Conservation (phyloP, 2,113 vertebrate species). For the Rutilus rutilus region DNA sequence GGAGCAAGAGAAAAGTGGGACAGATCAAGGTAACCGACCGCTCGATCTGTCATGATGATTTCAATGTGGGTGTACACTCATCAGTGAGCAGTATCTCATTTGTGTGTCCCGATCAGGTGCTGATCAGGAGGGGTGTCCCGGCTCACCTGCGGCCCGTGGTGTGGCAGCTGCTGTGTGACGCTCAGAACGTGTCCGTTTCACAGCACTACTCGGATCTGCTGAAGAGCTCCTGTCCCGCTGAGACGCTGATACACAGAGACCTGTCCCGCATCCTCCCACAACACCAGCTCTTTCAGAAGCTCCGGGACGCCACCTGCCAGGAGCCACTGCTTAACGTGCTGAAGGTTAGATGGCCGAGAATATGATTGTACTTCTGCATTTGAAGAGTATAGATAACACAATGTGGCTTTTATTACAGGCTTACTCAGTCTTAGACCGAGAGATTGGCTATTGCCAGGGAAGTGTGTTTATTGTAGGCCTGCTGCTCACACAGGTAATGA, state of each 20-base stretch:
- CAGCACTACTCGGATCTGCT: constrained; percentile 95
- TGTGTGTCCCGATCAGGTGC: constrained; percentile 76
- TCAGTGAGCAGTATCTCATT: neutral
- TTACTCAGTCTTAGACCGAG: constrained; percentile 95
- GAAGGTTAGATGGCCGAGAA: constrained; percentile 80
- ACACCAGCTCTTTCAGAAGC: constrained; percentile 92
- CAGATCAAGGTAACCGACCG: constrained; percentile 41
- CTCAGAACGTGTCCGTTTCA: constrained; percentile 93
- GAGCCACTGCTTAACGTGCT: constrained; percentile 98
- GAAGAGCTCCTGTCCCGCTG: constrained; percentile 95
- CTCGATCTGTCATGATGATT: neutral
- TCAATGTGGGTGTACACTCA: neutral
- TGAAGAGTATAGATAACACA: constrained; percentile 23
- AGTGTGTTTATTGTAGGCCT: constrained; percentile 96
- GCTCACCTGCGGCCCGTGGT: constrained; percentile 95
- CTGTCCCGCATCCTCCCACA: constrained; percentile 94
- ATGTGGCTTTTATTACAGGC: constrained; percentile 78
- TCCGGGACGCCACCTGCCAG: constrained; percentile 91
- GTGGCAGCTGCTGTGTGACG: constrained; percentile 93
- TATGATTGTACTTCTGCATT: neutral
- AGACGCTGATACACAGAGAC: constrained; percentile 93
- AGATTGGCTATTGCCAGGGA: constrained; percentile 96
- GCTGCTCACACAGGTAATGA: constrained; percentile 94
- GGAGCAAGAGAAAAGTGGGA: constrained; percentile 39
- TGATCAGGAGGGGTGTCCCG: constrained; percentile 94